These are phyloP conservation scores for Athene cunicularia DNA, from an alignment of 2,113 vertebrate species.

Conservation along the genomic window DNA sequence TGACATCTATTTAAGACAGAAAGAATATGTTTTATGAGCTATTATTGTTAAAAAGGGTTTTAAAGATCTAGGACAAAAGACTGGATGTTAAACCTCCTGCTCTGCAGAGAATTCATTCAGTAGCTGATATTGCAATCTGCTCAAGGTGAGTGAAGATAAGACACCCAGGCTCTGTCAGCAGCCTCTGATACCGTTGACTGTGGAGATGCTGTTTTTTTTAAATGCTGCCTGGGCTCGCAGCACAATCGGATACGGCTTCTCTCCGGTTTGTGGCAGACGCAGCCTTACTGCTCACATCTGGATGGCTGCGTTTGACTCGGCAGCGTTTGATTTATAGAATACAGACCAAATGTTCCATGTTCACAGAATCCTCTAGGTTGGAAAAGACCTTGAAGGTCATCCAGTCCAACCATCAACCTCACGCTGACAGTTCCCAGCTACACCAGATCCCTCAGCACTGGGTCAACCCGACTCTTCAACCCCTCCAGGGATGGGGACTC, in stretches of 20 bases:
- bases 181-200: accelerated
- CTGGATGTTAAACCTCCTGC: background rate
- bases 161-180: background rate
- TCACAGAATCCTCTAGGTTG: too few species aligned
- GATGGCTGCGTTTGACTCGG: accelerated
- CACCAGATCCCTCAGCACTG: too few species aligned
- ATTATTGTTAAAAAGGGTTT: background rate
- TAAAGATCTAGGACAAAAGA: background rate
- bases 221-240: background rate
- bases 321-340: accelerated
- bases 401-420: too few species aligned
- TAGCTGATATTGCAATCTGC: background rate
- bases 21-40: background rate
- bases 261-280: accelerated
- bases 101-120: background rate
- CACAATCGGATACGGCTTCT: accelerated
- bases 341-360: accelerated
- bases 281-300: accelerated
- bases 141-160: background rate
- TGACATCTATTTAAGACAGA: background rate
- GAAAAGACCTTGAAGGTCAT: too few species aligned
- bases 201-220: background rate
- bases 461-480: too few species aligned
- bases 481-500: too few species aligned
- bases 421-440: too few species aligned